Base-by-base conservation (phyloP, 2,113 vertebrate species). In the Montifringilla adamsi region DNA sequence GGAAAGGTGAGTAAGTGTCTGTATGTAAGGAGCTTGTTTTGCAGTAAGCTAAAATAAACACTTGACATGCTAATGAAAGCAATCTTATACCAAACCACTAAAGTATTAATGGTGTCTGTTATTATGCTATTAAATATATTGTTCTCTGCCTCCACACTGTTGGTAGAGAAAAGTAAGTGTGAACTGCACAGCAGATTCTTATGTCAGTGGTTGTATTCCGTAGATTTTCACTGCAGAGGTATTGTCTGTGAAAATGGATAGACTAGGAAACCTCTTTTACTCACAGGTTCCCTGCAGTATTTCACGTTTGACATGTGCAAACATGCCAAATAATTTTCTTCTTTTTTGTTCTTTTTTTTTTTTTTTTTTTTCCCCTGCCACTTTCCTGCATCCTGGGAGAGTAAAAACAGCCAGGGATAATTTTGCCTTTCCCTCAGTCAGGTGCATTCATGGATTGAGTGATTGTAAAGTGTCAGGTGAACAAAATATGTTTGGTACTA, bases 291-390 rank as follows among this genome's bases (percentile, higher is more conserved):
- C 96, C 93, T 78, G 59, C 66, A 89, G 75, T 84, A 88, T 89
- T 96, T 97, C 86, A 94, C 73, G 80, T 93, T 89, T 96, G 96
- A 93, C 90, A 89, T 90, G 96, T 94, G 84, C 75, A 97, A 97
- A 95, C 84, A 83, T 84, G 68, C 90, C 89, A 77, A 90, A 88
- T 94, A 43, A 97, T 97, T 97, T 80, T 79, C 16, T 55, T 67
- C 15, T 13, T 43, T 33, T 22, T 95, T 95, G 37, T 55, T 16
- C 23, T 64, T 41, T 18, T 27, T 63, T 30, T 26, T 13, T 47
- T 33, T 33, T 33, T 30, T 37, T 37, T 37, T 13, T n/a, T n/a
- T n/a, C n/a, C 11, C 23, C 30, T 7, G 2, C 5, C 2, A 1
- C 13, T 94, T 97, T 82, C 90, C 84, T 35, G 28, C 66, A 70